A percentile compares a stretch with the other conserved stretches of the same genome.
Evolutionary conservation across 2,797 vertebrate species (phyloP).

Genomic region (Lerista edwardsae): DNA sequence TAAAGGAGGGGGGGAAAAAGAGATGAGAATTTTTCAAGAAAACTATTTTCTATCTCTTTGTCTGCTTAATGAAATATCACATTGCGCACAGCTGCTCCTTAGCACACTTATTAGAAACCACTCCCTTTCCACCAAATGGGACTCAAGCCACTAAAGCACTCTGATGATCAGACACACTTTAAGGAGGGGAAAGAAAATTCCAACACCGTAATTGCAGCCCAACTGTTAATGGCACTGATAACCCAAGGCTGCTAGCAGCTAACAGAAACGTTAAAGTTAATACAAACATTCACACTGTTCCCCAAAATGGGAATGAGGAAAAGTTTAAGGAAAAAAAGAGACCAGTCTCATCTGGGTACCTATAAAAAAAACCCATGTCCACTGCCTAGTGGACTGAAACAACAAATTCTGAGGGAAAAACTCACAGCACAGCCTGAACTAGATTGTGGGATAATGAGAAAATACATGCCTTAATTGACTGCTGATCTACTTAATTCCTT

Average conservation of each 20-base stretch:
- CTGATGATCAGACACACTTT: not conserved
- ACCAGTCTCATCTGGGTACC: not conserved
- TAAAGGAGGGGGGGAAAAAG: not conserved
- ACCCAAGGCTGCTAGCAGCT: not conserved
- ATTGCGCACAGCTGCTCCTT: not conserved
- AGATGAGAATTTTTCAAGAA: not conserved
- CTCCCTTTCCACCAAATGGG: not conserved
- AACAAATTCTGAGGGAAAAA: not conserved
- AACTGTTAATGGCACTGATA: not conserved
- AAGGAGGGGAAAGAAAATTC: not conserved
- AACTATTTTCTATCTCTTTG: not conserved
- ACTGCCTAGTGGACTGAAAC: not conserved
- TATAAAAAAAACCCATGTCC: not conserved
- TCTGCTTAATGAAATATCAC: not conserved
- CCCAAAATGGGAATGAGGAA: too few relatives aligned
- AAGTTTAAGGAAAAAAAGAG: not conserved
- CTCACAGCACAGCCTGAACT: not conserved
- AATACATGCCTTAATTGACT: not conserved
- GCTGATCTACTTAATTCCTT: not conserved
- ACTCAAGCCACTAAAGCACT: not conserved
- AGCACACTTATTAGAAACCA: not conserved
- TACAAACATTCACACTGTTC: not conserved
- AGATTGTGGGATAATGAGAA: slow-evolving; percentile 19
- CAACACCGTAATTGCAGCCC: not conserved
- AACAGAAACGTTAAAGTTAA: not conserved